phyloP scores from a whole-genome alignment of 2,113 vertebrate genomes.

The Neogobius melanostomus region DNA sequence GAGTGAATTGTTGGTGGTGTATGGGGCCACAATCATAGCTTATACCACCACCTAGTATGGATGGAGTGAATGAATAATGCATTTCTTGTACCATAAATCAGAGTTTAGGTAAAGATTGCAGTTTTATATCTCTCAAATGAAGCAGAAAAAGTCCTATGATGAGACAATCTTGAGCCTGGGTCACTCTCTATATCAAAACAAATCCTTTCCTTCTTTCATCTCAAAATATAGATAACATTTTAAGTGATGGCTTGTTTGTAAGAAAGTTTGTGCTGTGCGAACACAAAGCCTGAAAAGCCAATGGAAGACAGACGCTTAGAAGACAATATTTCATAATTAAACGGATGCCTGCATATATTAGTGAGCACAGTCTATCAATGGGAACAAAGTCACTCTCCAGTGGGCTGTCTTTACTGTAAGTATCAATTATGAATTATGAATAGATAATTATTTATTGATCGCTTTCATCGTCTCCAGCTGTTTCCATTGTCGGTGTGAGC shows the following conservation, averaged over 20 bases:
- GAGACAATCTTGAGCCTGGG: constrained; percentile 6
- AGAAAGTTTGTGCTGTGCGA: background rate
- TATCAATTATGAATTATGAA: constrained; percentile 74
- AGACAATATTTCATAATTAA: background rate
- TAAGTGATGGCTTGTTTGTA: background rate
- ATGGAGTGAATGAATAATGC: too few species aligned
- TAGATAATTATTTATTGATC: constrained; percentile 60
- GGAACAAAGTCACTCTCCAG: constrained; percentile 28
- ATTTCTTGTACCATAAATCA: too few species aligned
- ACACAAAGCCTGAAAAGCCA: background rate
- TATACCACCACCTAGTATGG: too few species aligned
- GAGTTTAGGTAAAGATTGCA: too few species aligned
- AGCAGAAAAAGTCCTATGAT: background rate
- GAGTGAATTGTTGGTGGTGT: too few species aligned
- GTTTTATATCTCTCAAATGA: too few species aligned
- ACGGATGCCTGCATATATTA: constrained; percentile 13
- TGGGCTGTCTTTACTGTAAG: constrained; percentile 40
- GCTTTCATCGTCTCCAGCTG: constrained; percentile 52
- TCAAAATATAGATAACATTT: constrained; percentile 29
- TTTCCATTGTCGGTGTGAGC: constrained; percentile 21
- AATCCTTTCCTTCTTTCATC: constrained; percentile 12
- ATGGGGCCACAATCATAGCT: too few species aligned
- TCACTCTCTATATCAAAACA: constrained; percentile 28
- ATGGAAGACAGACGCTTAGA: background rate
- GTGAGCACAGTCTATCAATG: constrained; percentile 10